phyloP scores from a whole-genome alignment of 2,797 vertebrate species.

The Lagodon rhomboides region DNA sequence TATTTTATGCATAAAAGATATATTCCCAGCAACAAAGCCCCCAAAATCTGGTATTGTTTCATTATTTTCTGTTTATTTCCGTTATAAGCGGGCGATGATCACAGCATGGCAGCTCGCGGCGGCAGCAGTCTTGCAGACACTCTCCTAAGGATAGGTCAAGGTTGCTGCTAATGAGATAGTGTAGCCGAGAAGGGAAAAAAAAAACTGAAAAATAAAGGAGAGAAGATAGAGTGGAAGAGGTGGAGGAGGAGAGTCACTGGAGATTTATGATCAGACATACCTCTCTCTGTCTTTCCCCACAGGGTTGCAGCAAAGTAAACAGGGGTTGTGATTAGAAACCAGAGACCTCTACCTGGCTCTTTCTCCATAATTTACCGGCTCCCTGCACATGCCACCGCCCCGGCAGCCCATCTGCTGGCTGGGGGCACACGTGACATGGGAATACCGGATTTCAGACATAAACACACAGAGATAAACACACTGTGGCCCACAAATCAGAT shows the following conservation, averaged over 20 bases:
- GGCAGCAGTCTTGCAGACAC: constrained; percentile 28
- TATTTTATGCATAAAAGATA: constrained; percentile 29
- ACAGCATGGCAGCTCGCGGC: constrained; percentile 29
- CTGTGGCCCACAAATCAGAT: constrained; percentile 63
- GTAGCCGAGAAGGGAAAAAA: constrained; percentile 4
- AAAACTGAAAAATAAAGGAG: constrained; percentile 19
- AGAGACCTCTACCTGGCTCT: constrained; percentile 55
- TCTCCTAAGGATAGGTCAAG: constrained; percentile 65
- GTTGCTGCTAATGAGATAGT: constrained; percentile 70
- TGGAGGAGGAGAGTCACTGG: constrained; percentile 35
- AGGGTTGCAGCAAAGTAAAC: constrained; percentile 66
- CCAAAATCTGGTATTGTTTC: constrained; percentile 10
- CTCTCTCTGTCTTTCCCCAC: constrained; percentile 50
- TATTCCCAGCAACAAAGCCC: constrained; percentile 12
- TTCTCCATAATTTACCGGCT: constrained; percentile 63
- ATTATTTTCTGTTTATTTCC: constrained; percentile 8
- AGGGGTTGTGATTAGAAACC: constrained; percentile 70
- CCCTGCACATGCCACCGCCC: constrained; percentile 34
- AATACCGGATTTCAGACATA: constrained; percentile 28
- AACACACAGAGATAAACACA: constrained; percentile 53
- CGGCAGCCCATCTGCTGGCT: constrained; percentile 28
- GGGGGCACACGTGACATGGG: constrained; percentile 19
- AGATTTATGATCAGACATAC: constrained; percentile 59
- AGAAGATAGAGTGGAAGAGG: constrained; percentile 39
- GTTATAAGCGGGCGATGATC: constrained; percentile 39